Evolutionary conservation across 1,140 invertebrate species (phyloP).

Genomic region (Drosophila suzukii): DNA sequence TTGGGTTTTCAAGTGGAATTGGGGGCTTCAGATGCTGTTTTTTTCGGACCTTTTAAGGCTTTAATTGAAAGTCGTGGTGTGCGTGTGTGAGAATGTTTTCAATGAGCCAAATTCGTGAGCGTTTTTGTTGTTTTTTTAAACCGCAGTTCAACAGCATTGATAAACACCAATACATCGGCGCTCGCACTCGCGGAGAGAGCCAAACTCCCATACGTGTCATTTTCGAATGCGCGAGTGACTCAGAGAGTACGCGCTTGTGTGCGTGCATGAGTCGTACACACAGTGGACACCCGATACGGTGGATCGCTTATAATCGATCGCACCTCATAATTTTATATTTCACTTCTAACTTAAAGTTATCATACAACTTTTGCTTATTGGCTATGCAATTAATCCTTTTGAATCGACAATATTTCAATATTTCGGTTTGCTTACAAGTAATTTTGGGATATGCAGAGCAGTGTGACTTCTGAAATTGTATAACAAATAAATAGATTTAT

Average conservation of each 20-base stretch:
- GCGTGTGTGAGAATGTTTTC: conserved; percentile 43
- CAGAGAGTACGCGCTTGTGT: conserved; percentile 21
- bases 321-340: no score
- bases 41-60: conserved; percentile 47
- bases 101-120: conserved; percentile 37
- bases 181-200: conserved; percentile 2
- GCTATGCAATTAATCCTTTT: no score
- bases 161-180: conserved; percentile 28
- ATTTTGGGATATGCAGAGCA: no score
- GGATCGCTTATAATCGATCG: neutral
- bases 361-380: no score
- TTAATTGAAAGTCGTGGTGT: conserved; percentile 33
- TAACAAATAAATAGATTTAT: no score
- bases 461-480: no score
- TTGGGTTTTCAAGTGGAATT: conserved; percentile 11
- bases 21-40: conserved; percentile 21
- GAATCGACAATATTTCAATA: neutral
- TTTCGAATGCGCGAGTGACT: conserved; percentile 36
- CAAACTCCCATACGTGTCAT: conserved; percentile 40
- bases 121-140: conserved; percentile 28
- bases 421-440: no score
- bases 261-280: conserved; percentile 19
- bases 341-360: no score
- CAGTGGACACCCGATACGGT: neutral
- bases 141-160: conserved; percentile 61